Evolutionary conservation across 1,140 invertebrate species (phyloP).

Genomic region (Conus betulinus): DNA sequence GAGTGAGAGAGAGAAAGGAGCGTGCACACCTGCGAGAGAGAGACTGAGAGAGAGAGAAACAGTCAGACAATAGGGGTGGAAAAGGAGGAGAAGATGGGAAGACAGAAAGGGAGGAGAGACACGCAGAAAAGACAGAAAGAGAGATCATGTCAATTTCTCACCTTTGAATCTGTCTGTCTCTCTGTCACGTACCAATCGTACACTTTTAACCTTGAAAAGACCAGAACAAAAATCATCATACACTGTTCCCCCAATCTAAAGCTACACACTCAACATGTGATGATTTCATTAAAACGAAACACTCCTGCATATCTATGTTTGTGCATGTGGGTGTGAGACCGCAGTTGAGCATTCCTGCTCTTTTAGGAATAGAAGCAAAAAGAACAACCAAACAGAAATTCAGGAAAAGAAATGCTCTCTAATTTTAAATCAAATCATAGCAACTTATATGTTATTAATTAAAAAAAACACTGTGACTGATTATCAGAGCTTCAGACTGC

Average conservation of each 20-base stretch:
- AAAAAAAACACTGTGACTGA: neutral
- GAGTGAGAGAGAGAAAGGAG: neutral
- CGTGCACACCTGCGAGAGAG: neutral
- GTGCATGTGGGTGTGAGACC: neutral
- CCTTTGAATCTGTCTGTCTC: neutral
- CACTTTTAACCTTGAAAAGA: no score
- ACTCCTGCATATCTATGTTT: neutral
- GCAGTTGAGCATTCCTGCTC: neutral
- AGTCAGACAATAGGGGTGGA: neutral
- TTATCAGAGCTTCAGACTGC: neutral
- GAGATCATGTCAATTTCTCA: neutral
- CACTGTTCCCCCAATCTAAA: no score
- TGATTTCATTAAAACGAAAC: no score
- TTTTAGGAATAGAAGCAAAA: no score
- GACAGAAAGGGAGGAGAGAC: neutral
- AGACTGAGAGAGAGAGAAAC: conserved; percentile 11
- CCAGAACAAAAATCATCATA: no score
- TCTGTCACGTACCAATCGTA: neutral
- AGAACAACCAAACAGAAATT: no score
- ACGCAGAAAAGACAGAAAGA: neutral
- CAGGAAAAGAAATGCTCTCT: no score
- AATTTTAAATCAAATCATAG: no score
- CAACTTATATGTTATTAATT: no score
- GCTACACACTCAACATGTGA: no score
- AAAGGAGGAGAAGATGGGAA: neutral